These are phyloP conservation scores for Papilio gigon DNA, from an alignment of 2,888 invertebrate genomes.

Conservation along the genomic window DNA sequence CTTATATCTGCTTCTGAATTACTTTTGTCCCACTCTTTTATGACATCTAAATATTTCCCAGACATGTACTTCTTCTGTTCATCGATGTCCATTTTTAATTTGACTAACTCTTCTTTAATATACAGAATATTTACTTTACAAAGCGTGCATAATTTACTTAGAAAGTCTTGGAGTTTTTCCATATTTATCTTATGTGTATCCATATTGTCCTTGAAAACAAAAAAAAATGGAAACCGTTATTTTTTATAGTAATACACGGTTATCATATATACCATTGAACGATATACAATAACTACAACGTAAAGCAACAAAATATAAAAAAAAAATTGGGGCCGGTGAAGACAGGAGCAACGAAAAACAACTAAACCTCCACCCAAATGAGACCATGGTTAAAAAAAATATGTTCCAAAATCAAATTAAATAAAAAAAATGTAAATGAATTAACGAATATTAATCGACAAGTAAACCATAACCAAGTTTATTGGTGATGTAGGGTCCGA, in stretches of 20 bases:
- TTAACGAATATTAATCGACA: not conserved
- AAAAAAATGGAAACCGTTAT: no score
- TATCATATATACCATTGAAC: slow-evolving; percentile 33
- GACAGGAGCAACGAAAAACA: slow-evolving; percentile 74
- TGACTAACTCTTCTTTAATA: slow-evolving; percentile 83
- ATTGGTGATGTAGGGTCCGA: slow-evolving; percentile 41
- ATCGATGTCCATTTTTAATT: slow-evolving; percentile 78
- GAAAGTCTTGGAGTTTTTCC: slow-evolving; percentile 82
- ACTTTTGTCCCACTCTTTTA: slow-evolving; percentile 80
- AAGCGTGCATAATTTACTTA: slow-evolving; percentile 79
- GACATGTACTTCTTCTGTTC: slow-evolving; percentile 79
- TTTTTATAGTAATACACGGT: no score
- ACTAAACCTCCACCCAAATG: slow-evolving; percentile 59
- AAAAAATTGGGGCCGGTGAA: slow-evolving; percentile 72
- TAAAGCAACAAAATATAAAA: slow-evolving; percentile 48
- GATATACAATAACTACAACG: slow-evolving; percentile 39
- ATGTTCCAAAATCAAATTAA: no score
- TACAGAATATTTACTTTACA: slow-evolving; percentile 81
- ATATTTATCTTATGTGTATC: slow-evolving; percentile 85
- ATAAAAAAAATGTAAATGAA: not conserved
- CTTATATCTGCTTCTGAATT: slow-evolving; percentile 79
- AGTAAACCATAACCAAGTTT: not conserved
- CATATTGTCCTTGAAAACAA: slow-evolving; percentile 86
- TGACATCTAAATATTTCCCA: slow-evolving; percentile 75
- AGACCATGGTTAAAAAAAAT: no score